phyloP scores from a whole-genome alignment of 2,113 vertebrate species.

The Eurypyga helias region DNA sequence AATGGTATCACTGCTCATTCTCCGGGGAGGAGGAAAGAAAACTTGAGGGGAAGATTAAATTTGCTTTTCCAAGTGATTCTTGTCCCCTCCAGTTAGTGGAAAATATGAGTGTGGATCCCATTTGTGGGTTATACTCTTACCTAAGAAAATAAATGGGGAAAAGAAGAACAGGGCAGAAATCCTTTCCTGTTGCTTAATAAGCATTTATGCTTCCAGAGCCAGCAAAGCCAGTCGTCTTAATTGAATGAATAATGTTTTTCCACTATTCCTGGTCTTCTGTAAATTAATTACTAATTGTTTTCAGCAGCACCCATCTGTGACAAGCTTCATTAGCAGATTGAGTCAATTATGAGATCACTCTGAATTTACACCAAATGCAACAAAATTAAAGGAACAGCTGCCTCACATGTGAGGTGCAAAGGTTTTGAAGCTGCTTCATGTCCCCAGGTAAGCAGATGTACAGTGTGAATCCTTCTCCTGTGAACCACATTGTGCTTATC shows the following conservation, averaged over 20 bases:
- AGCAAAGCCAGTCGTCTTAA: neutral
- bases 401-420: neutral
- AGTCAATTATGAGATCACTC: constrained; percentile 18
- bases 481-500: neutral
- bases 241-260: constrained; percentile 44
- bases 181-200: neutral
- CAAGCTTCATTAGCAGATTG: neutral
- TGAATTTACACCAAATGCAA: neutral
- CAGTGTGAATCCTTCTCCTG: neutral
- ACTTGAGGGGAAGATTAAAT: neutral
- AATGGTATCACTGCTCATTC: neutral
- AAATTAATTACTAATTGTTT: constrained; percentile 58
- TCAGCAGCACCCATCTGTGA: constrained; percentile 36
- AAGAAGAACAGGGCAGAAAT: neutral
- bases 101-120: neutral
- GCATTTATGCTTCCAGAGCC: neutral
- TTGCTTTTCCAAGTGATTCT: neutral
- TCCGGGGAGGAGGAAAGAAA: neutral
- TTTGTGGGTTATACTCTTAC: neutral
- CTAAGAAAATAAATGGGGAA: neutral
- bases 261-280: neutral
- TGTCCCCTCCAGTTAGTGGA: neutral
- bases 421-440: neutral
- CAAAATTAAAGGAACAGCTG: neutral
- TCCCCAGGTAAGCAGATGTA: neutral